Percentiles rank a stretch among this genome's conserved stretches.
Conservation (phyloP, 1,140 invertebrate species). For the Solen grandis region DNA sequence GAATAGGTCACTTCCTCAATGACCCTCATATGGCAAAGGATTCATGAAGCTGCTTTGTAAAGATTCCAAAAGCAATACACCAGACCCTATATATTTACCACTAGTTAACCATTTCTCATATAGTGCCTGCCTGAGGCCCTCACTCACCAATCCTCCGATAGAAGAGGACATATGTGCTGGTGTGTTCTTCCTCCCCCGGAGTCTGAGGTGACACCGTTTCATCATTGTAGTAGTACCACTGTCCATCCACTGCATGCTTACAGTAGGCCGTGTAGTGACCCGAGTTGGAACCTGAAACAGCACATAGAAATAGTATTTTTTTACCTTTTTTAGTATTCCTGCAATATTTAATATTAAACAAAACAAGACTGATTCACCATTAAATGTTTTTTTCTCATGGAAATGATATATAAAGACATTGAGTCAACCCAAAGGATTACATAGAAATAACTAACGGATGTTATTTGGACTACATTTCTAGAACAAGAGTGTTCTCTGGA, state of each 20-base stretch:
- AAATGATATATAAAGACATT: not conserved
- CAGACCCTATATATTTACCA: too few species aligned
- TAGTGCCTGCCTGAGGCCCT: too few species aligned
- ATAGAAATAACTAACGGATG: too few species aligned
- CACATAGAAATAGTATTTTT: not conserved
- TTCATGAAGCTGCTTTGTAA: too few species aligned
- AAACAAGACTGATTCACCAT: not conserved
- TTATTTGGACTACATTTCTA: too few species aligned
- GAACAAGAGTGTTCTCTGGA: too few species aligned
- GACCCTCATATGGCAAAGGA: too few species aligned
- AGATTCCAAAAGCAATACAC: too few species aligned
- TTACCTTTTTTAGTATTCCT: not conserved
- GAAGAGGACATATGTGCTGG: constrained; percentile 87
- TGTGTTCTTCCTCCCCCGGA: constrained; percentile 85
- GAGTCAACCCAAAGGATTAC: too few species aligned
- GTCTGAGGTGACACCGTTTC: constrained; percentile 84
- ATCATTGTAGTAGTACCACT: constrained; percentile 94
- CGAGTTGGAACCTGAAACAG: constrained; percentile 82
- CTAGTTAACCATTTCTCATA: too few species aligned
- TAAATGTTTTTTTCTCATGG: not conserved
- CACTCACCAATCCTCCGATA: constrained; percentile 84
- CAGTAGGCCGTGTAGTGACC: constrained; percentile 88
- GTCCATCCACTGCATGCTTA: constrained; percentile 87
- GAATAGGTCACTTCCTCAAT: too few species aligned
- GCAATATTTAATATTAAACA: not conserved